Evolutionary conservation across 1,140 invertebrate genomes (phyloP).

Genomic region (Aphaenogaster rudis): DNA sequence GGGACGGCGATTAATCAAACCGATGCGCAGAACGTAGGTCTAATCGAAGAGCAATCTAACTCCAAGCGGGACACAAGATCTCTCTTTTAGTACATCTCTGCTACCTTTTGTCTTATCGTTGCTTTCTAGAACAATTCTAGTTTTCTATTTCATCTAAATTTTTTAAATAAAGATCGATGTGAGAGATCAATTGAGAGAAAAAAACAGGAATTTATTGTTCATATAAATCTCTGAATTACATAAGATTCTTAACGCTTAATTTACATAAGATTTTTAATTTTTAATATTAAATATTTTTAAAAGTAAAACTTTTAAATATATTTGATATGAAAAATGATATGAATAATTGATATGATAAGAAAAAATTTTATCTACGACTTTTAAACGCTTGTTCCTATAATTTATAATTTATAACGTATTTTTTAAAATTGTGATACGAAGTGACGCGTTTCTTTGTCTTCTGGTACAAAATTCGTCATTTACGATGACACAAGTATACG

Average conservation of each 20-base stretch:
- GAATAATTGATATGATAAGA: too few species aligned
- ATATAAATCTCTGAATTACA: not conserved
- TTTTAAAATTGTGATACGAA: too few species aligned
- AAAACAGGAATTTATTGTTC: not conserved
- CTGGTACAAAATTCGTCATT: not conserved
- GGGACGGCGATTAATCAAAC: slow-evolving; percentile 22
- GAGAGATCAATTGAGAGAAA: not conserved
- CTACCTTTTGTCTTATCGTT: not conserved
- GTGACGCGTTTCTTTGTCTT: not conserved
- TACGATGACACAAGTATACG: slow-evolving; percentile 18
- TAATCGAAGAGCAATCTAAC: slow-evolving; percentile 23
- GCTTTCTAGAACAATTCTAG: not conserved
- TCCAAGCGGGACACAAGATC: not conserved
- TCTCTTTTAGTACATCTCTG: not conserved
- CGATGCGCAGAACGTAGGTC: not conserved
- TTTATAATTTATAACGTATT: too few species aligned
- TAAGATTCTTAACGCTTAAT: not conserved
- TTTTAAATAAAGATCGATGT: not conserved
- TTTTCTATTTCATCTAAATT: not conserved
- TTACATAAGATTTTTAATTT: slow-evolving; percentile 25
- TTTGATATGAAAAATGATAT: not conserved
- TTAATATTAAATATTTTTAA: slow-evolving; percentile 8
- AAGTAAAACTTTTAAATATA: not conserved
- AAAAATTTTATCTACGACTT: too few species aligned
- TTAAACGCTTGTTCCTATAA: not conserved